These are phyloP conservation scores for Gymnodraco acuticeps DNA, from an alignment of 2,797 vertebrate genomes.

Conservation along the genomic window DNA sequence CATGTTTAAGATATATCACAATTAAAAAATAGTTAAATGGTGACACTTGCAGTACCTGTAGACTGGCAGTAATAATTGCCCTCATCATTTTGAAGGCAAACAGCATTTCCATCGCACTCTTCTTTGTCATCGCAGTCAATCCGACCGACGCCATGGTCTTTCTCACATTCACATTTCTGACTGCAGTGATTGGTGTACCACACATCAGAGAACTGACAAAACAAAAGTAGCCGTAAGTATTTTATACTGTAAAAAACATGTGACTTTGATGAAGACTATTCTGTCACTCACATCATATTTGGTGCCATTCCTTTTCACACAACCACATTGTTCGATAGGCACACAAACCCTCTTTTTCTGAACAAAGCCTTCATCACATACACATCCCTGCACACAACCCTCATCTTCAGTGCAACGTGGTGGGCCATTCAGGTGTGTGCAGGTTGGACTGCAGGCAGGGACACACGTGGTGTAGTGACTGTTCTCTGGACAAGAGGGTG, in stretches of 20 bases:
- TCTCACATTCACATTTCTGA: conserved; percentile 83
- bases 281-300: conserved; percentile 81
- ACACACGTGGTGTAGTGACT: conserved; percentile 85
- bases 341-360: conserved; percentile 81
- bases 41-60: conserved; percentile 71
- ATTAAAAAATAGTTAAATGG: not conserved
- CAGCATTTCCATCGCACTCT: conserved; percentile 75
- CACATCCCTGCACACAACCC: conserved; percentile 84
- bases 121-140: conserved; percentile 75
- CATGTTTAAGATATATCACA: not conserved
- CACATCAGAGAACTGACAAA: conserved; percentile 79
- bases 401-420: conserved; percentile 77
- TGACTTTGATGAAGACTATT: not conserved
- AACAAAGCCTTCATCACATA: conserved; percentile 86
- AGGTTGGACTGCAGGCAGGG: conserved; percentile 86
- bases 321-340: conserved; percentile 86
- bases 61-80: conserved; percentile 82
- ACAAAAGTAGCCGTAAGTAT: not conserved
- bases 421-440: conserved; percentile 81
- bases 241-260: not conserved
- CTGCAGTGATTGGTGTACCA: conserved; percentile 85
- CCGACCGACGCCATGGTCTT: conserved; percentile 59
- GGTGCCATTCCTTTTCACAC: conserved; percentile 82
- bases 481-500: conserved; percentile 80
- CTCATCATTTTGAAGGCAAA: conserved; percentile 77